A percentile compares a stretch with the other conserved stretches of the same genome.
Evolutionary conservation across 2,113 vertebrate species (phyloP).

Genomic region (Mirza zaza): DNA sequence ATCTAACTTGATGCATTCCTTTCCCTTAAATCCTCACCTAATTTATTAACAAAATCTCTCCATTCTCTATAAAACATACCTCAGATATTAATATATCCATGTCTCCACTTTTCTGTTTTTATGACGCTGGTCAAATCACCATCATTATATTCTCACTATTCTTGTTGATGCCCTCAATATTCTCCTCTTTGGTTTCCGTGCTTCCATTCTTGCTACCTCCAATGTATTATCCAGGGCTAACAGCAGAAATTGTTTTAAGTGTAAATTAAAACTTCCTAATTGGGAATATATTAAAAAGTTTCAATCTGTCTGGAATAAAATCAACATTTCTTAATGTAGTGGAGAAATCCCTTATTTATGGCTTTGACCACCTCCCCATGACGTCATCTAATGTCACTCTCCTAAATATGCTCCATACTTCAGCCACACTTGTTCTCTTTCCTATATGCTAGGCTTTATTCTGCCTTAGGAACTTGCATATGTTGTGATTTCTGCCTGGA

Average conservation of each 20-base stretch:
- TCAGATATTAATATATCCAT: neutral
- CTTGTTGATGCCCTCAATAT: neutral
- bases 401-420: neutral
- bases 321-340: neutral
- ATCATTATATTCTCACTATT: neutral
- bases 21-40: neutral
- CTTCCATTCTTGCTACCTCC: neutral
- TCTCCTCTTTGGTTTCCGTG: neutral
- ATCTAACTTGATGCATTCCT: neutral
- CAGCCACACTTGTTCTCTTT: neutral
- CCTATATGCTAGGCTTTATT: neutral
- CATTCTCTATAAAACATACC: neutral
- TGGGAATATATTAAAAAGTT: no score
- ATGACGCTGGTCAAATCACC: neutral
- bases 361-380: neutral
- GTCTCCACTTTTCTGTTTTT: neutral
- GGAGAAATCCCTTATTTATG: neutral
- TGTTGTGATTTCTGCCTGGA: neutral
- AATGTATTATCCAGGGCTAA: neutral
- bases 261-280: neutral
- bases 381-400: neutral
- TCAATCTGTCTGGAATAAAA: neutral
- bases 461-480: neutral
- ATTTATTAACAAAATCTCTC: neutral
- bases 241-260: neutral